These are phyloP conservation scores for Conops quadrifasciatus DNA, from an alignment of 2,888 invertebrate species.

Conservation along the genomic window DNA sequence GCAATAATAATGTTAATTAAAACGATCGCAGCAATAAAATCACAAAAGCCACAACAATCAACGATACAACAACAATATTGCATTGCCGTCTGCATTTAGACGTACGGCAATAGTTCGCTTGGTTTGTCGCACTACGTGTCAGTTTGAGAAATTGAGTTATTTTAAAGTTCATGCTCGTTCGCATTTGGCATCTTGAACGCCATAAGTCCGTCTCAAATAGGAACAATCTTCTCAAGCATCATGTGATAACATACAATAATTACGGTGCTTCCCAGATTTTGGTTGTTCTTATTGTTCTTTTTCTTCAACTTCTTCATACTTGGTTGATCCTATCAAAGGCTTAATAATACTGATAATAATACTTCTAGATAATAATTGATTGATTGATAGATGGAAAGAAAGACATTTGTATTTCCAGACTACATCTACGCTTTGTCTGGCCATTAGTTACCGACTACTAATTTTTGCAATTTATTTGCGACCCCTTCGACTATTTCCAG, in stretches of 20 bases:
- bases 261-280: no score
- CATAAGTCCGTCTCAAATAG: background rate
- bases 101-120: constrained; percentile 5
- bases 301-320: no score
- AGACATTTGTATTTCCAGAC: background rate
- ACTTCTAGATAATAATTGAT: no score
- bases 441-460: background rate
- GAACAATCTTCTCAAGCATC: no score
- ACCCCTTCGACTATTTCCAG: background rate
- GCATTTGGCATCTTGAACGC: constrained; percentile 8
- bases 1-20: constrained; percentile 39
- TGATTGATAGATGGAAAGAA: constrained; percentile 7
- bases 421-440: background rate
- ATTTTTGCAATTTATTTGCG: background rate
- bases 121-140: background rate
- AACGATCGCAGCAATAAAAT: constrained; percentile 26
- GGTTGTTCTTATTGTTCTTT: no score
- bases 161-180: constrained; percentile 32
- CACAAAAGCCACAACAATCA: background rate
- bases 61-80: background rate
- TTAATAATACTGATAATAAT: no score
- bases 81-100: background rate
- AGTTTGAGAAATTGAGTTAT: constrained; percentile 21
- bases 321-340: no score
- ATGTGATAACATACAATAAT: no score